These are phyloP conservation scores for Callaeas wilsoni DNA, from an alignment of 2,113 vertebrate species.

Conservation along the genomic window DNA sequence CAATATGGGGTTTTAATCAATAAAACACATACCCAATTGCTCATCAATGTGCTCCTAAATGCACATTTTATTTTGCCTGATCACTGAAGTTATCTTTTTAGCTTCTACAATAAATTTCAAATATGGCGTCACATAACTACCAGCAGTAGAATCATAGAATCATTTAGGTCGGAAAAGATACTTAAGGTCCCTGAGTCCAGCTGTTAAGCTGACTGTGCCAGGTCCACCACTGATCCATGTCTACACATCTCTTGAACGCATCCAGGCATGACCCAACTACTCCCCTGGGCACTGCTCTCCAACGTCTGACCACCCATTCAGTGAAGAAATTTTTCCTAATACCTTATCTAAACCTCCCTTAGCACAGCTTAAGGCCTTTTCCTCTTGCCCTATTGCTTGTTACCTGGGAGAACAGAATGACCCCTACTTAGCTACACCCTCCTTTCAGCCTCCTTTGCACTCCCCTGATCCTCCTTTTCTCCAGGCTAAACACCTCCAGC, in stretches of 20 bases:
- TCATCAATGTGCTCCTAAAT: not conserved
- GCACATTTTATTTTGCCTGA: not conserved
- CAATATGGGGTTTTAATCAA: not conserved
- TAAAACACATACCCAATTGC: not conserved
- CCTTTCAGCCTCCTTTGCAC: not conserved
- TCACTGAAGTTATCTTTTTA: not conserved
- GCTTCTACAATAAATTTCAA: not conserved
- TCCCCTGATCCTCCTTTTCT: not conserved
- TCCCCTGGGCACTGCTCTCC: no score
- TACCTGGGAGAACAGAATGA: not conserved
- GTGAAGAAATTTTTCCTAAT: not conserved
- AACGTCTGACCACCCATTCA: not conserved
- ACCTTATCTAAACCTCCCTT: not conserved
- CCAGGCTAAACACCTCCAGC: not conserved
- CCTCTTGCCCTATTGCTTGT: not conserved
- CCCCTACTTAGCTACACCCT: not conserved
- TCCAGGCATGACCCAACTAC: not conserved
- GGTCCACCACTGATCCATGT: not conserved
- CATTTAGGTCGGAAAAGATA: not conserved
- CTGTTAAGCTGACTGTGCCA: not conserved
- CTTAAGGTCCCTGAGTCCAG: not conserved
- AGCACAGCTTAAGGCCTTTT: not conserved
- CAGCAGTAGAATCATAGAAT: not conserved
- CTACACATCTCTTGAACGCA: accelerated
- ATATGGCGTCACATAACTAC: not conserved